These are phyloP conservation scores for Leuciscus idus DNA, from an alignment of 2,113 vertebrate species.

Conservation along the genomic window DNA sequence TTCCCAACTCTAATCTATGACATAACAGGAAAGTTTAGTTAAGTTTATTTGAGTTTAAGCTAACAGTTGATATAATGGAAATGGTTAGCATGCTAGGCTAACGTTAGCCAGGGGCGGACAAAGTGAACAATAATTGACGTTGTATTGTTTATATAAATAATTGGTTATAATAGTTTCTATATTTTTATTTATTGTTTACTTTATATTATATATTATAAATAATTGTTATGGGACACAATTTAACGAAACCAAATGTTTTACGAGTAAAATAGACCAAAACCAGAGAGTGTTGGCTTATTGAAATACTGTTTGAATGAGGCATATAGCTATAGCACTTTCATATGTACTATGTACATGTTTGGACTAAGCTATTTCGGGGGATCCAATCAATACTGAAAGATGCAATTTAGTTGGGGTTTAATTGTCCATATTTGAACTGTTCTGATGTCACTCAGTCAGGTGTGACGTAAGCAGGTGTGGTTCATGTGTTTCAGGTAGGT, in stretches of 20 bases:
- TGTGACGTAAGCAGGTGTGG: constrained; percentile 34
- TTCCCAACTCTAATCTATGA: not conserved
- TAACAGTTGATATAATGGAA: not conserved
- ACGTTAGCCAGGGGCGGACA: not conserved
- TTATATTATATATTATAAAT: not conserved
- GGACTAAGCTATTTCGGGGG: not conserved
- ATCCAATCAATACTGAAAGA: not conserved
- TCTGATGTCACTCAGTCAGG: constrained; percentile 4
- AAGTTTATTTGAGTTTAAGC: constrained; percentile 4
- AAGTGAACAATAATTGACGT: not conserved
- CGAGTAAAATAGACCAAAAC: not conserved
- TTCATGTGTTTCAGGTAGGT: constrained; percentile 13
- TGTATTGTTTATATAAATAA: not conserved
- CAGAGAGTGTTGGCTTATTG: not conserved
- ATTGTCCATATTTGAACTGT: too few species aligned
- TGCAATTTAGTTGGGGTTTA: not conserved
- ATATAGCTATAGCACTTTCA: too few species aligned
- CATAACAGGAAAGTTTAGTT: not conserved
- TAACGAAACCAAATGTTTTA: not conserved
- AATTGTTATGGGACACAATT: not conserved
- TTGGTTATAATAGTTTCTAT: not conserved
- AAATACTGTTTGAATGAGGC: not conserved
- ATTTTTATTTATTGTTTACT: not conserved
- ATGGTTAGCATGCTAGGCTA: constrained; percentile 13
- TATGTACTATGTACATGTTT: not conserved